These are phyloP conservation scores for Ennomos erosarius DNA, from an alignment of 2,888 invertebrate species.

Conservation along the genomic window DNA sequence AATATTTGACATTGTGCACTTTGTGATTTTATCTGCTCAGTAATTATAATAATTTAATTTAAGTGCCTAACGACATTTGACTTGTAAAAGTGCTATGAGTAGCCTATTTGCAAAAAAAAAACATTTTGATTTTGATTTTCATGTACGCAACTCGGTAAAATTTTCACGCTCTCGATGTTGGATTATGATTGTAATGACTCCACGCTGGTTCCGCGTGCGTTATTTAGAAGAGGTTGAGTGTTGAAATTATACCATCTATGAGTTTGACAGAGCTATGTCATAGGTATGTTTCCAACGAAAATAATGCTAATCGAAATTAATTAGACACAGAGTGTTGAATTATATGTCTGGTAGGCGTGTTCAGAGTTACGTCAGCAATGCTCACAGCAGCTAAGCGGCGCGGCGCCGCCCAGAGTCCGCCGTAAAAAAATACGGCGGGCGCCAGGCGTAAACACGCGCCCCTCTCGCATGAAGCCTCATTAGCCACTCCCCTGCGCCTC, in stretches of 20 bases:
- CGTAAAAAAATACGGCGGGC: slow-evolving; percentile 62
- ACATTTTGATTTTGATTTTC: too few species aligned
- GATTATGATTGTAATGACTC: background rate
- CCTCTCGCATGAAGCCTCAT: slow-evolving; percentile 83
- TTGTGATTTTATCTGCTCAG: too few species aligned
- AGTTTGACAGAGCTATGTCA: slow-evolving; percentile 25
- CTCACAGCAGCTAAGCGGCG: slow-evolving; percentile 44
- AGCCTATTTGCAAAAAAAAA: too few species aligned
- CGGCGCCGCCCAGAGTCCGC: slow-evolving; percentile 65
- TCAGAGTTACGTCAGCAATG: slow-evolving; percentile 58
- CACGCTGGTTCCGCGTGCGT: too few species aligned
- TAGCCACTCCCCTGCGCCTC: slow-evolving; percentile 81
- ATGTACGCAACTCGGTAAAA: too few species aligned
- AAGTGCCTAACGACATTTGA: too few species aligned
- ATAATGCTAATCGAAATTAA: slow-evolving; percentile 34
- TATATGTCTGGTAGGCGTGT: slow-evolving; percentile 61
- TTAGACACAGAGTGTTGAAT: slow-evolving; percentile 45
- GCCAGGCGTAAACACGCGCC: slow-evolving; percentile 74
- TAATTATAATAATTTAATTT: too few species aligned
- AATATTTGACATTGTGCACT: too few species aligned
- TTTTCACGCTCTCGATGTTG: slow-evolving; percentile 7
- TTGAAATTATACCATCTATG: too few species aligned
- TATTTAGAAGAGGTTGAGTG: too few species aligned
- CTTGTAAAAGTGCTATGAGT: too few species aligned
- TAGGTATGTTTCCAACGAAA: slow-evolving; percentile 6